Conservation (phyloP, 2,888 invertebrate species). For the Amphimallon solstitiale region DNA sequence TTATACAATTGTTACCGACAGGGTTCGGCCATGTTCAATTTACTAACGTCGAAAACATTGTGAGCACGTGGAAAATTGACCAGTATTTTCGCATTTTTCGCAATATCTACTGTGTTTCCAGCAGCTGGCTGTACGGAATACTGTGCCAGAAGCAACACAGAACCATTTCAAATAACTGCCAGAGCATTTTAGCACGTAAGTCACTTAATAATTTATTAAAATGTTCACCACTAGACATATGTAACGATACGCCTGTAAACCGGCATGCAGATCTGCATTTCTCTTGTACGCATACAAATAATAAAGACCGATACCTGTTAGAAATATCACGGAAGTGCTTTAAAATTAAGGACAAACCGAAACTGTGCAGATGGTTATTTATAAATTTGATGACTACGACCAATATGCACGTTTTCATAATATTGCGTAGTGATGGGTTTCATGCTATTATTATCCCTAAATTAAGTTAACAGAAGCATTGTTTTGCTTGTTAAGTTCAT, state of each 20-base stretch:
- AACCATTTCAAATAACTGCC: conserved; percentile 21
- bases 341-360: too few species aligned
- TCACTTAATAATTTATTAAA: conserved; percentile 31
- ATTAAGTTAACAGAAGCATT: too few species aligned
- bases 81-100: conserved; percentile 40
- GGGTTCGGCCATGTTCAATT: conserved; percentile 72
- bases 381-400: too few species aligned
- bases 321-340: too few species aligned
- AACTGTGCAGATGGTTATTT: too few species aligned
- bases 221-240: background rate
- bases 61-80: conserved; percentile 72
- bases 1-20: conserved; percentile 48
- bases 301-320: too few species aligned
- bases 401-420: too few species aligned
- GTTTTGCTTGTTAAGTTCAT: too few species aligned
- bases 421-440: too few species aligned
- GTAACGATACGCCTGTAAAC: conserved; percentile 7
- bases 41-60: conserved; percentile 73
- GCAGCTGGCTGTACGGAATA: background rate
- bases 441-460: too few species aligned
- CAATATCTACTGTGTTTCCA: conserved; percentile 7
- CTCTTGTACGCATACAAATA: too few species aligned
- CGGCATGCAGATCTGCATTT: background rate
- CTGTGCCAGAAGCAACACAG: background rate
- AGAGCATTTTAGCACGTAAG: conserved; percentile 30